These are phyloP conservation scores for Psilopogon haemacephalus DNA, from an alignment of 2,113 vertebrate genomes.

Conservation along the genomic window DNA sequence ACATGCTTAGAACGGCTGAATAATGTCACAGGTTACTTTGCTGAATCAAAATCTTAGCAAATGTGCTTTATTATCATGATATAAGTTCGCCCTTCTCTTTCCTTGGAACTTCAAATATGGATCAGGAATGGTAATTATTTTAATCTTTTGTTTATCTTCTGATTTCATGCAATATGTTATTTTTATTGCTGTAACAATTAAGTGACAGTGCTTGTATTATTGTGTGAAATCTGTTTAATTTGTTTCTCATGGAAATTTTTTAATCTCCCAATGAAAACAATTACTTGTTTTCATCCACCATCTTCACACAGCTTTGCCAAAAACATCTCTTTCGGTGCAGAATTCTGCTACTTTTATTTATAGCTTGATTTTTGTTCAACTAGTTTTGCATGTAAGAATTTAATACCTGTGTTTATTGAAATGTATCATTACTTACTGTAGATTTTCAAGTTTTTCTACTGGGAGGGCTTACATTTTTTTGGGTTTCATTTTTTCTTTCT, in stretches of 20 bases:
- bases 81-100: not conserved
- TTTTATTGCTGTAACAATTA: not conserved
- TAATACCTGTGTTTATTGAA: not conserved
- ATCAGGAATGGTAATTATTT: not conserved
- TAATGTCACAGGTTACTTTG: constrained; percentile 20
- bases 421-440: not conserved
- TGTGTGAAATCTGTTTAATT: not conserved
- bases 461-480: not conserved
- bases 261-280: not conserved
- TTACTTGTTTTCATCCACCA: too few species aligned
- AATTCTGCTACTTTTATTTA: not conserved
- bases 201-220: not conserved
- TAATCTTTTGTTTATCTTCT: not conserved
- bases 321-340: not conserved
- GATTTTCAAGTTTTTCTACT: not conserved
- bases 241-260: not conserved
- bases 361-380: not conserved
- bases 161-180: not conserved
- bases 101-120: not conserved
- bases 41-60: constrained; percentile 8
- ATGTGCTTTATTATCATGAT: constrained; percentile 34
- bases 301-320: not conserved
- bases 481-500: not conserved
- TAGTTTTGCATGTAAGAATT: not conserved
- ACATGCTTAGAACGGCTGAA: not conserved